Evolutionary conservation across 1,140 invertebrate species (phyloP).

Genomic region (Diuraphis noxia): DNA sequence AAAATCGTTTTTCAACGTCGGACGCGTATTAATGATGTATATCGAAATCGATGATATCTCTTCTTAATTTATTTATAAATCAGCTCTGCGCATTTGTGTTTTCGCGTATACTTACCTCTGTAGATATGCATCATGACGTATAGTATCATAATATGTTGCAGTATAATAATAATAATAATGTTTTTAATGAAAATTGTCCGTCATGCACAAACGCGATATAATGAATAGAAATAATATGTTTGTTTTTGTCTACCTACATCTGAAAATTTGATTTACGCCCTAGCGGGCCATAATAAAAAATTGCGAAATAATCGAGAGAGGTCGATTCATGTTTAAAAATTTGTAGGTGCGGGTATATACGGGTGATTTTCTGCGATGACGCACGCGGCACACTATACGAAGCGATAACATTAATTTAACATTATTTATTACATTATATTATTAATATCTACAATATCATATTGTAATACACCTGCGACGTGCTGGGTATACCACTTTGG

Average conservation of each 20-base stretch:
- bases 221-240: neutral
- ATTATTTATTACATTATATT: neutral
- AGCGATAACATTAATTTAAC: neutral
- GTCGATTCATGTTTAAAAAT: neutral
- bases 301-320: neutral
- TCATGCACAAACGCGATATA: neutral
- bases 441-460: neutral
- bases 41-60: neutral
- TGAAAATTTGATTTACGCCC: neutral
- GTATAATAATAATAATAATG: neutral
- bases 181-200: neutral
- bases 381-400: neutral
- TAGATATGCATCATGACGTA: neutral
- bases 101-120: neutral
- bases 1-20: neutral
- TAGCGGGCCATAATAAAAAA: neutral
- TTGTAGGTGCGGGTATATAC: neutral
- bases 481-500: neutral
- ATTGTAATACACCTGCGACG: neutral
- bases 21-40: neutral
- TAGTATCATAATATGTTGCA: neutral
- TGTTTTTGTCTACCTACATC: neutral
- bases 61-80: neutral
- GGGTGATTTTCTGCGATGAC: neutral
- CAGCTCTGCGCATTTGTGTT: neutral